Conservation (phyloP, 2,888 invertebrate genomes). For the Acleris cristana region DNA sequence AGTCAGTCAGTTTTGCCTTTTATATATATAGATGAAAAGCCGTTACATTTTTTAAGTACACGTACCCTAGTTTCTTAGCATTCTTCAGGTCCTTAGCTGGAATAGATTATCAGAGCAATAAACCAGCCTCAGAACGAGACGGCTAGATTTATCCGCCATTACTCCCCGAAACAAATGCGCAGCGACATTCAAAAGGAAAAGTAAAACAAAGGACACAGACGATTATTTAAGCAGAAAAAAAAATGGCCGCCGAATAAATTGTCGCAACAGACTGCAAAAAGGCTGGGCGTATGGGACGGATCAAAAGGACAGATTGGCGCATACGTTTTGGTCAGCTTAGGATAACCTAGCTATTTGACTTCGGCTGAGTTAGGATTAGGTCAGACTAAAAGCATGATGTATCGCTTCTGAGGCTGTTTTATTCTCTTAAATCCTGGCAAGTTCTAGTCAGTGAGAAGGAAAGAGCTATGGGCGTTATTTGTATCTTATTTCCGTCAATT, state of each 20-base stretch:
- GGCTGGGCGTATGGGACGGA: constrained; percentile 20
- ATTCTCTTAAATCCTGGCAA: too few relatives aligned
- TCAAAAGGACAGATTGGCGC: constrained; percentile 23
- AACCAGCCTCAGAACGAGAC: constrained; percentile 6
- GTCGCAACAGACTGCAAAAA: constrained; percentile 25
- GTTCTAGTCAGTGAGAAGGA: too few relatives aligned
- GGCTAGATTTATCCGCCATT: constrained; percentile 2
- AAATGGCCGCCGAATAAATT: constrained; percentile 35
- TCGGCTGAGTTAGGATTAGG: too few relatives aligned
- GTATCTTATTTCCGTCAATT: too few relatives aligned
- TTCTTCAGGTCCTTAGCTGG: not conserved
- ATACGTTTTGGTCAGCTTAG: constrained; percentile 8
- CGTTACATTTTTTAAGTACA: too few relatives aligned
- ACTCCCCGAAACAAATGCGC: constrained; percentile 29
- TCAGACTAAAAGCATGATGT: too few relatives aligned
- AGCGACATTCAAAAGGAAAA: constrained; percentile 24
- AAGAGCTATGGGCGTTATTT: too few relatives aligned
- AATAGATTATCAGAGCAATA: constrained; percentile 2
- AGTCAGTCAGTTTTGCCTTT: too few relatives aligned
- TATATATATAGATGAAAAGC: too few relatives aligned
- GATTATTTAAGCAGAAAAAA: constrained; percentile 34
- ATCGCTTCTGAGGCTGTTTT: too few relatives aligned
- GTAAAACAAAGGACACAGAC: constrained; percentile 20
- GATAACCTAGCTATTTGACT: not conserved
- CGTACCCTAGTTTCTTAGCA: too few relatives aligned